A percentile compares a stretch with the other conserved stretches of the same genome.
phyloP scores from a whole-genome alignment of 2,113 vertebrate species.

The Pygoscelis antarcticus region DNA sequence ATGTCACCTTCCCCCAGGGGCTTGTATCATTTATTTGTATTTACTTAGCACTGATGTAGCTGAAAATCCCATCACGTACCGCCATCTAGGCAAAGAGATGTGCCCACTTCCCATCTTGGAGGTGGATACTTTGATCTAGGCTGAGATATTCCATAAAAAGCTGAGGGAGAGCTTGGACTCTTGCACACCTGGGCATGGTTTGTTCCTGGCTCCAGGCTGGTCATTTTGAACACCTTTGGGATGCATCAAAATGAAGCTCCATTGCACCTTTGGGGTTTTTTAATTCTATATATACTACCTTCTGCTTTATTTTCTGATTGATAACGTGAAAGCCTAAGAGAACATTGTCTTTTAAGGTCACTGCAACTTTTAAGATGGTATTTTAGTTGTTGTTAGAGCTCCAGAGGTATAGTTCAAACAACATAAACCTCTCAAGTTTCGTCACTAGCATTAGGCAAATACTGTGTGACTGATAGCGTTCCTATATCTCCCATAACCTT shows the following conservation, averaged over 20 bases:
- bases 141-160: not conserved
- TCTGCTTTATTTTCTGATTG: not conserved
- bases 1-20: not conserved
- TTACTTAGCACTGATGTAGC: not conserved
- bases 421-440: slow-evolving; percentile 29
- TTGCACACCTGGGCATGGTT: not conserved
- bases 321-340: not conserved
- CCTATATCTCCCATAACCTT: slow-evolving; percentile 25
- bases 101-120: not conserved
- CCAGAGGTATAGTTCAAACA: slow-evolving; percentile 20
- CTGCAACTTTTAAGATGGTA: not conserved
- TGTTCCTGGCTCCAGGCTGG: not conserved
- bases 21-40: not conserved
- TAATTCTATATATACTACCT: not conserved
- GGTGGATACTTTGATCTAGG: not conserved
- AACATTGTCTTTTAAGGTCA: slow-evolving; percentile 7
- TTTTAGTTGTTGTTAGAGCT: not conserved
- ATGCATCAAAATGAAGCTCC: not conserved
- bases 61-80: not conserved
- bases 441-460: slow-evolving; percentile 12
- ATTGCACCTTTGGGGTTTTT: not conserved
- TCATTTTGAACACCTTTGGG: not conserved
- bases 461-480: not conserved
- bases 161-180: not conserved
- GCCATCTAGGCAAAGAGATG: not conserved